These are phyloP conservation scores for Forbesichthys papilliferus DNA, from an alignment of 2,113 vertebrate genomes.

Conservation along the genomic window DNA sequence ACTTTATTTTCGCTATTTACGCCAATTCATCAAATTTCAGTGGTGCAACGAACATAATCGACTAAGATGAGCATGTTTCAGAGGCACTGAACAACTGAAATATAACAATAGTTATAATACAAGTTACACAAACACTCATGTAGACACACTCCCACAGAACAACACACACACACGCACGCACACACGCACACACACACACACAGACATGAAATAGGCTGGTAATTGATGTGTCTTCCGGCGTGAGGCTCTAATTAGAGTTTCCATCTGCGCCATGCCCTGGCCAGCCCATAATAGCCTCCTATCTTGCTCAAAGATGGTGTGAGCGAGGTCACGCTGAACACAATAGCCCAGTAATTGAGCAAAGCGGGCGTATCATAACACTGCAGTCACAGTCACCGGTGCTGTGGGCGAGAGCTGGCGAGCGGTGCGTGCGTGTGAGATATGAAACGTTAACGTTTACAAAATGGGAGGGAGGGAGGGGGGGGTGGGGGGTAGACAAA, in stretches of 20 bases:
- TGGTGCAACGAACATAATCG: slow-evolving; percentile 21
- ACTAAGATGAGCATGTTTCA: slow-evolving; percentile 12
- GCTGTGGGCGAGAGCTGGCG: background rate
- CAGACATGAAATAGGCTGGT: slow-evolving; percentile 19
- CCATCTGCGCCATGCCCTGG: slow-evolving; percentile 30
- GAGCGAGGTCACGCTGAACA: slow-evolving; percentile 44
- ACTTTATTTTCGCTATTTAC: too few species aligned
- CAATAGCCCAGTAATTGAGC: slow-evolving; percentile 13
- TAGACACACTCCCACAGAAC: background rate
- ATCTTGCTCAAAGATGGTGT: slow-evolving; percentile 29
- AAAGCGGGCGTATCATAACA: slow-evolving; percentile 14
- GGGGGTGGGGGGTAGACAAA: background rate
- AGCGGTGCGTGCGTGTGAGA: background rate
- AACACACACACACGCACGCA: slow-evolving; percentile 24
- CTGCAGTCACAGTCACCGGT: too few species aligned
- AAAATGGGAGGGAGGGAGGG: slow-evolving; percentile 10
- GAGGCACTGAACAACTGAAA: slow-evolving; percentile 16
- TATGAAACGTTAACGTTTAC: background rate
- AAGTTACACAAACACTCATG: background rate
- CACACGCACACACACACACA: slow-evolving; percentile 3
- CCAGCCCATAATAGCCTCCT: slow-evolving; percentile 41
- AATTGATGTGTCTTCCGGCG: slow-evolving; percentile 33
- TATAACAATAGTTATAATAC: too few species aligned
- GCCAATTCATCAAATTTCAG: too few species aligned
- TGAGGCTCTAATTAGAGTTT: slow-evolving; percentile 51